Base-by-base conservation (phyloP, 1,140 invertebrate species). In the Drosophila tani region DNA sequence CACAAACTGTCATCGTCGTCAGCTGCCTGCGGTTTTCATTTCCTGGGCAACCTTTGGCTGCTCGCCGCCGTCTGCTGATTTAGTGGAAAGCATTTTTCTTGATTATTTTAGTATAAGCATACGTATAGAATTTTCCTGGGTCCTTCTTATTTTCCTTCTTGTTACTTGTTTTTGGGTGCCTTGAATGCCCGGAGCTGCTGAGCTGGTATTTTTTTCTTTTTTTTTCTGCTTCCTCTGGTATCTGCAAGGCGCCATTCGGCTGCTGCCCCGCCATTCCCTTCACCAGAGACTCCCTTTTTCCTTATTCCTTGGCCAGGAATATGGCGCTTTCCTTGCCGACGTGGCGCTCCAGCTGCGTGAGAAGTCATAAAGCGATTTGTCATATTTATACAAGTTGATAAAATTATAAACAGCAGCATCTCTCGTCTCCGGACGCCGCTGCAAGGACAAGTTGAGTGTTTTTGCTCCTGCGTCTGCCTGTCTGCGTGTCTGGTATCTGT, bases 371-470 rank as follows among this genome's bases (percentile, higher is more conserved):
- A 88, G 86, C 85, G 85, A 88, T 88, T 88, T 88, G 85, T 88
- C 85, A 88, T 88, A 88, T 88, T 88, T 88, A 88, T 88, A 88
- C 85, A 90, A 85, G 85, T 88, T 88, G 85, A 88, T 88, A 88
- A 88, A 88, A 88, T 88, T 88, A 88, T 88, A 90, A 88, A 90
- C 85, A 88, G 84, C 85, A 79, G 84, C 85, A 71, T 58, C 46
- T 65, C 53, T 66, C 67, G 77, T 79, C 55, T 58, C 60, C 67
- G 40, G 40, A 59, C 35, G 47, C 57, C 40, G 35, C 32, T 63
- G 51, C 71, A 75, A 67, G 74, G 60, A 58, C 74, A 60, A 47
- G 9, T 51, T 71, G 55, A 43, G 50, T 65, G 53, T 47, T 56
- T n/a, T 29, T 21, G 19, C 40, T 55, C 43, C 53, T 67, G 41